Percentiles rank a stretch among this genome's conserved stretches.
Evolutionary conservation across 2,888 invertebrate genomes (phyloP).

Genomic region (Timema podura): DNA sequence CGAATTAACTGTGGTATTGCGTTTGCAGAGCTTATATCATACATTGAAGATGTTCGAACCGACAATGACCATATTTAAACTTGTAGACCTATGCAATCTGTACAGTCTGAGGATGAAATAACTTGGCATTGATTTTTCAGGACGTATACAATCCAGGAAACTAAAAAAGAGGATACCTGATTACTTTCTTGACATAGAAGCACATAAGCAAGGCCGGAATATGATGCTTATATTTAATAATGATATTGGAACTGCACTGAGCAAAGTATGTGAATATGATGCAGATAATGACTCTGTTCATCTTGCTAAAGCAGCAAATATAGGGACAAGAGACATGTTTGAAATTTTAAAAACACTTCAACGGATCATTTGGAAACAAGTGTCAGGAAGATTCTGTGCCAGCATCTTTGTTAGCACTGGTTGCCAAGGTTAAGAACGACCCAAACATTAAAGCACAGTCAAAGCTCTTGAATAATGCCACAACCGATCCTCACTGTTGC

Average conservation of each 20-base stretch:
- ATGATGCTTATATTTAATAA: neutral
- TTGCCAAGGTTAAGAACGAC: neutral
- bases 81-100: conserved; percentile 3
- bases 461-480: neutral
- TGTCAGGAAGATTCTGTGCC: neutral
- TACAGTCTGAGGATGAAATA: conserved; percentile 8
- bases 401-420: conserved; percentile 7
- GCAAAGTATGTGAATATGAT: conserved; percentile 1
- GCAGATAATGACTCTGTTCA: neutral
- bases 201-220: neutral
- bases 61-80: neutral
- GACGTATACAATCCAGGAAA: conserved; percentile 1
- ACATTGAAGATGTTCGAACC: neutral
- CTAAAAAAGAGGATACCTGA: neutral
- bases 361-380: neutral
- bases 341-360: neutral
- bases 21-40: neutral
- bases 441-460: neutral
- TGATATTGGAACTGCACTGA: neutral
- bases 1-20: neutral
- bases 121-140: neutral
- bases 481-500: neutral
- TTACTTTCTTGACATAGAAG: neutral
- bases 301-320: conserved; percentile 5
- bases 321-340: conserved; percentile 2